Base-by-base conservation (phyloP, 2,888 invertebrate species). In the Pogonocherus hispidulus region DNA sequence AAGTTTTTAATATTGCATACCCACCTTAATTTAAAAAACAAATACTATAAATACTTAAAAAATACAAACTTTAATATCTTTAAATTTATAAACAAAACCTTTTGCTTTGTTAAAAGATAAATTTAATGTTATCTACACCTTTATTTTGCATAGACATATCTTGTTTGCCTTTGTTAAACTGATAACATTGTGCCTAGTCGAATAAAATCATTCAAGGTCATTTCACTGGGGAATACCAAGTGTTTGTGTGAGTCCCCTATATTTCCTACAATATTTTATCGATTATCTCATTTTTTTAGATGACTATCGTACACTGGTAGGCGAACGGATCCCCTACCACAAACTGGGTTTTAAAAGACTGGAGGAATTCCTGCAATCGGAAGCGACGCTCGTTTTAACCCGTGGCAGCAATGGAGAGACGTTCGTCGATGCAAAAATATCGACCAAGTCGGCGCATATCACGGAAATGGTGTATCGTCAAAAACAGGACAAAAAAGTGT, bases 301-400 rank as follows among this genome's bases (percentile, higher is more conserved):
- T 51, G 93, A 93, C 79, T 93, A 91, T 81, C 84, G 83, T 57
- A 88, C 88, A 74, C 82, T 93, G 22, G 89, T 91, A 80, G 91
- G 91, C 22, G 88, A 88, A 79, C 84, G 85, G 74, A 90, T 93
- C 76, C 92, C 92, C 4, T 92, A 84, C 76, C 85, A 83, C 66
- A 86, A 86, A 74, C 84, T 91, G 63, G 92, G 92, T 3, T 92
- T 87, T 83, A 78, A 84, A 41, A 84, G 85, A 6, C 83, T 92
- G 6, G 89, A 90, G 67, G 89, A 90, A 37, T 86, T 93, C 70
- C 85, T 93, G 66, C 78, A 84, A 35, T 87, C 87, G 71, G 87
- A 89, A 16, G 89, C 91, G 9, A 88, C 89, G 23, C 87, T 91
- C 78, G 88, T 87, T 76, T 84, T 88, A 6, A 85, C 85, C n/a